These are phyloP conservation scores for Himalopsyche kuldschensis DNA, from an alignment of 2,888 invertebrate species.

Conservation along the genomic window DNA sequence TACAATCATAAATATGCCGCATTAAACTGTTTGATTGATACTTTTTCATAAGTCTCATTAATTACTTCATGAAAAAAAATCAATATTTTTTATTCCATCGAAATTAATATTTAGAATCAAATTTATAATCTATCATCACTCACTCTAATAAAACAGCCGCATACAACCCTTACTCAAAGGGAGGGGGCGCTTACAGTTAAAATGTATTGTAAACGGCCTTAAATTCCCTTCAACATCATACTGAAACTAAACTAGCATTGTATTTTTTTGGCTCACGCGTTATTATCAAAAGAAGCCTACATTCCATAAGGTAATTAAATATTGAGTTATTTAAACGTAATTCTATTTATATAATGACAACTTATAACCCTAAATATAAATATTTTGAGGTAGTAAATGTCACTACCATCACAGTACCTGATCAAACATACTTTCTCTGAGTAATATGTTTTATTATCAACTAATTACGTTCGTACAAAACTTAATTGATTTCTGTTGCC, in stretches of 20 bases:
- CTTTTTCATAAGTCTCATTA: too few species aligned
- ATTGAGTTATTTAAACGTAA: not conserved
- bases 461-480: too few species aligned
- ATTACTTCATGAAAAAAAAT: too few species aligned
- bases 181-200: not conserved
- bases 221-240: not conserved
- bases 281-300: not conserved
- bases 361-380: not conserved
- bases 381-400: not conserved
- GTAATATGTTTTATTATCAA: too few species aligned
- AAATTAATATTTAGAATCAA: too few species aligned
- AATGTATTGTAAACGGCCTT: not conserved
- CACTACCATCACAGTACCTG: too few species aligned
- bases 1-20: too few species aligned
- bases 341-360: not conserved
- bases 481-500: too few species aligned
- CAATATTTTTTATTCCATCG: too few species aligned
- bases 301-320: not conserved
- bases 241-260: not conserved
- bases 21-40: too few species aligned
- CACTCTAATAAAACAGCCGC: not conserved
- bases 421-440: too few species aligned
- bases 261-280: not conserved
- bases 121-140: not conserved
- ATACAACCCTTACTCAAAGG: not conserved